Percentiles rank a stretch among this genome's conserved stretches.
These are phyloP conservation scores for Leptinotarsa juncta DNA, from an alignment of 2,888 invertebrate species.

Conservation along the genomic window DNA sequence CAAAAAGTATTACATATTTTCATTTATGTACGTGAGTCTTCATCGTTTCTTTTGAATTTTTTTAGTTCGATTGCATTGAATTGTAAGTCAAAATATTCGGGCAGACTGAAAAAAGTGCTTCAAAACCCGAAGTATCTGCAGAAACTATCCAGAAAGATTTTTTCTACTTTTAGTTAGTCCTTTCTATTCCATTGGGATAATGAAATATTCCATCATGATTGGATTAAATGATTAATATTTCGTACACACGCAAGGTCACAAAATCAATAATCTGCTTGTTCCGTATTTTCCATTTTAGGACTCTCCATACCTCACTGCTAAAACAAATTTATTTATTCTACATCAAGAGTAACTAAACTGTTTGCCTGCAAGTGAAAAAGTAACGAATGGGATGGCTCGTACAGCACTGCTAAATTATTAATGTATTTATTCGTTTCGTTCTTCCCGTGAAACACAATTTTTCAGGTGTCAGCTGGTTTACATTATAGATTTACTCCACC, in stretches of 20 bases:
- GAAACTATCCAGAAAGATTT: too few species aligned
- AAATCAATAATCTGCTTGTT: slow-evolving; percentile 7
- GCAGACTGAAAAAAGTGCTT: too few species aligned
- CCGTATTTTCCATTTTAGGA: slow-evolving; percentile 4
- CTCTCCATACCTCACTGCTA: background rate
- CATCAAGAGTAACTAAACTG: background rate
- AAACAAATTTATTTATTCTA: background rate
- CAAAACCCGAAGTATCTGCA: background rate
- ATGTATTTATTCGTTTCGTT: background rate
- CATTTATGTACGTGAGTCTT: too few species aligned
- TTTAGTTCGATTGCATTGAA: too few species aligned
- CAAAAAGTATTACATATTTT: too few species aligned
- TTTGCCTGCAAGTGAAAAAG: background rate
- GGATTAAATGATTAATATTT: slow-evolving; percentile 16
- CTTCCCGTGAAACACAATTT: background rate
- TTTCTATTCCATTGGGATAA: background rate
- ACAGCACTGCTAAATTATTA: background rate
- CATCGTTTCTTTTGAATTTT: too few species aligned
- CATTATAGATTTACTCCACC: background rate
- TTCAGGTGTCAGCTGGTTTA: background rate
- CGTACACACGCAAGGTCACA: slow-evolving; percentile 1
- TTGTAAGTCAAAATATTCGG: too few species aligned
- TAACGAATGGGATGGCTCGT: background rate
- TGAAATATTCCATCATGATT: slow-evolving; percentile 17
- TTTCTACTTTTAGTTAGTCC: background rate